A percentile compares a stretch with the other conserved stretches of the same genome.
Conservation (phyloP, 2,797 vertebrate species). For the Eurystomus glaucurus region DNA sequence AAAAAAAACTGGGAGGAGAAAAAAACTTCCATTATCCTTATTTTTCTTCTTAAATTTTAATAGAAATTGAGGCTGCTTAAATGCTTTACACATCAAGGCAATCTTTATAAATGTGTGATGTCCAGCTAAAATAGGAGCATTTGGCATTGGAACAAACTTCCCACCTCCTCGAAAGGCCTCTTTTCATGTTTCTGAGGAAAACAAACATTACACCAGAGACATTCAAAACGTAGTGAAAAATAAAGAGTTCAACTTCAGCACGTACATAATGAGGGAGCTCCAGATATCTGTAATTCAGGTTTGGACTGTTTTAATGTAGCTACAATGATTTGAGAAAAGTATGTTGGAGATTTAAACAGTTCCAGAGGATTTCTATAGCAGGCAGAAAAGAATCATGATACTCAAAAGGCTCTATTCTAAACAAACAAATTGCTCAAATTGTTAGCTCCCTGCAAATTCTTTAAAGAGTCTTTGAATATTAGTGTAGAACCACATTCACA, state of each 20-base stretch:
- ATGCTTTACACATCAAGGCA: background rate
- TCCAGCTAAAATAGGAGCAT: slow-evolving; percentile 10
- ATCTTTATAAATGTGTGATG: background rate
- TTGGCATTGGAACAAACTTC: slow-evolving; percentile 1
- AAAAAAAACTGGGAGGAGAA: background rate
- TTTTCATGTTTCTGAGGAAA: slow-evolving; percentile 33
- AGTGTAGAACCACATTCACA: background rate
- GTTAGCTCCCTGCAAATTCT: background rate
- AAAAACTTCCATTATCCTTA: background rate
- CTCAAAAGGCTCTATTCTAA: background rate
- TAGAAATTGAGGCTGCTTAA: background rate
- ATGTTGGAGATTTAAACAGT: background rate
- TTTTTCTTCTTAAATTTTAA: slow-evolving; percentile 29
- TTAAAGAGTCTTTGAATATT: background rate
- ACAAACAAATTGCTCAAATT: slow-evolving; percentile 9
- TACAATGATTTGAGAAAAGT: background rate
- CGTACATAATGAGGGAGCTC: background rate
- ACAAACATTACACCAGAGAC: background rate
- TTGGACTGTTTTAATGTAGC: background rate
- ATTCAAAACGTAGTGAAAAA: slow-evolving; percentile 45
- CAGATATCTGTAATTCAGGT: background rate
- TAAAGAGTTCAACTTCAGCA: background rate
- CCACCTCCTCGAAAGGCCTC: background rate
- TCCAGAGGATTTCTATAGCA: slow-evolving; percentile 24
- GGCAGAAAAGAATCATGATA: background rate